These are phyloP conservation scores for Chascanopsetta lugubris DNA, from an alignment of 2,113 vertebrate genomes.

Conservation along the genomic window DNA sequence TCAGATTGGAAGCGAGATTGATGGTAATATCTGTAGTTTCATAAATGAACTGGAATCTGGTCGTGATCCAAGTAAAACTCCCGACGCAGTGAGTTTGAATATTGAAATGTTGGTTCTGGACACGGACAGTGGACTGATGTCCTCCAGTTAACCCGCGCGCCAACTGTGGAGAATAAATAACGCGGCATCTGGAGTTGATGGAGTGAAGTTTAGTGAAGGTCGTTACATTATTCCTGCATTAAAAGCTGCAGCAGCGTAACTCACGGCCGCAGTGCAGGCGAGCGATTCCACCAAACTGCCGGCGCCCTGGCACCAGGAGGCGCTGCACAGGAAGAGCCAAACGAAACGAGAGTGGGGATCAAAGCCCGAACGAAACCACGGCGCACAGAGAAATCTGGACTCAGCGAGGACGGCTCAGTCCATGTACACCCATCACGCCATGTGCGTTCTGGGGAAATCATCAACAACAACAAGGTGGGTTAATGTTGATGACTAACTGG, in stretches of 20 bases:
- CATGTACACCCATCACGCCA: not conserved
- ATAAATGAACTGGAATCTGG: no score
- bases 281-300: conserved; percentile 12
- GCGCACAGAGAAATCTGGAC: conserved; percentile 20
- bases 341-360: conserved; percentile 34
- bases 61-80: no score
- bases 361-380: conserved; percentile 14
- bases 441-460: not conserved
- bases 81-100: no score
- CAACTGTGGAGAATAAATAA: not conserved
- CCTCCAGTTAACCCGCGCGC: not conserved
- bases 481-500: no score
- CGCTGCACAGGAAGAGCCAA: conserved; percentile 22
- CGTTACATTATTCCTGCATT: conserved; percentile 8
- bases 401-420: not conserved
- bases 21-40: not conserved
- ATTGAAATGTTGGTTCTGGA: no score
- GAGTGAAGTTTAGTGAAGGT: not conserved
- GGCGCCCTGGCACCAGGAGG: conserved; percentile 32
- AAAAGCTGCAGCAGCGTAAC: conserved; percentile 18
- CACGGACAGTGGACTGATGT: not conserved
- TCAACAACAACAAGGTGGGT: no score
- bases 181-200: not conserved
- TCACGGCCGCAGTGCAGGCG: conserved; percentile 5
- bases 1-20: not conserved